Conservation (phyloP, 2,113 vertebrate species). For the Pleuronectes platessa region DNA sequence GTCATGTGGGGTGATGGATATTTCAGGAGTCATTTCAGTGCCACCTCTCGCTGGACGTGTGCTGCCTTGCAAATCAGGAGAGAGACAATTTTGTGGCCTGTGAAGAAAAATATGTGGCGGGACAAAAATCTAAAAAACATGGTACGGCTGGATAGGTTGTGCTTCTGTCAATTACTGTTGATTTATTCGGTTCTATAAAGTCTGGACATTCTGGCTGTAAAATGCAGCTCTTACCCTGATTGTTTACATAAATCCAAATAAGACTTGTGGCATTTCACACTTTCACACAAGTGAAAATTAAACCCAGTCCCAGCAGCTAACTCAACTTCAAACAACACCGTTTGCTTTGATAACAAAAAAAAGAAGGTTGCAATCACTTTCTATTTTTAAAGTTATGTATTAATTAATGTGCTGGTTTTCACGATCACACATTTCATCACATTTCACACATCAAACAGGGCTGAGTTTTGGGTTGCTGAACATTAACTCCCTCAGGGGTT, state of each 20-base stretch:
- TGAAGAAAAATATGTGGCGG: constrained; percentile 2
- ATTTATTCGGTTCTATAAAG: constrained; percentile 57
- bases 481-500: neutral
- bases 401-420: constrained; percentile 14
- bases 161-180: constrained; percentile 39
- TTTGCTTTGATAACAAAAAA: constrained; percentile 14
- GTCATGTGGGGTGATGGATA: constrained; percentile 72
- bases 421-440: constrained; percentile 38
- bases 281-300: constrained; percentile 36
- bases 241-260: constrained; percentile 62
- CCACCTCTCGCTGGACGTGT: constrained; percentile 43
- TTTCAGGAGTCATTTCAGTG: constrained; percentile 62
- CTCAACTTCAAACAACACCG: constrained; percentile 7
- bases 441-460: constrained; percentile 32
- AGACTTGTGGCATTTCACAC: constrained; percentile 35
- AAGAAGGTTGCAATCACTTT: constrained; percentile 14
- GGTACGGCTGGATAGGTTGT: neutral
- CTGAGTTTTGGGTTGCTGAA: constrained; percentile 15
- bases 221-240: constrained; percentile 61
- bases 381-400: constrained; percentile 17
- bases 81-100: neutral
- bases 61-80: constrained; percentile 38
- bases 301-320: constrained; percentile 17
- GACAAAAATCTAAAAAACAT: constrained; percentile 22
- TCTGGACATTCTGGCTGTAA: constrained; percentile 35